Evolutionary conservation across 2,113 vertebrate species (phyloP).

Genomic region (Percina caprodes): DNA sequence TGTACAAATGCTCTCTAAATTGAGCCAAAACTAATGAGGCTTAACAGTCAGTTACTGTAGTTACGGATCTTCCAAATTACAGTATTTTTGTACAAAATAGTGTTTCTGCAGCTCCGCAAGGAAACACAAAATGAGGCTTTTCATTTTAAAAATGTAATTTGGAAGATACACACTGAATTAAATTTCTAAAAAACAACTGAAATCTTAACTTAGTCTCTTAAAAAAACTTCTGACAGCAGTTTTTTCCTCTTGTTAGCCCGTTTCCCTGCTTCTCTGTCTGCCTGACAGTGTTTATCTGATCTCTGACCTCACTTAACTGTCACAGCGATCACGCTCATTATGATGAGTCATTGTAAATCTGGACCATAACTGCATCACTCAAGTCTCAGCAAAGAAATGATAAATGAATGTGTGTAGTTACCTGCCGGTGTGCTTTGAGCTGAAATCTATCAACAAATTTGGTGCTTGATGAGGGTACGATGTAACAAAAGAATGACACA

Average conservation of each 20-base stretch:
- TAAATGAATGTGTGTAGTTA: conserved; percentile 9
- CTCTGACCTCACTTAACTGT: background rate
- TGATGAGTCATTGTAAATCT: conserved; percentile 13
- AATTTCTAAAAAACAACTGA: no score
- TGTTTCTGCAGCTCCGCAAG: background rate
- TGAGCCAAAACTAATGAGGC: background rate
- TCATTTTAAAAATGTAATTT: no score
- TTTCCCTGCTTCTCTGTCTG: background rate
- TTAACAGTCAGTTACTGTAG: background rate
- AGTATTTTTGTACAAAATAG: background rate
- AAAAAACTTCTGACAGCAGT: conserved; percentile 14
- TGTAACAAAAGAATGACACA: background rate
- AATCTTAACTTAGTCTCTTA: no score
- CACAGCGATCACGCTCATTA: background rate
- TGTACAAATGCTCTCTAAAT: background rate
- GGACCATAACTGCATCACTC: background rate
- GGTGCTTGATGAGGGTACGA: background rate
- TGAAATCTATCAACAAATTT: background rate
- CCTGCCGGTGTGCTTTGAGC: background rate
- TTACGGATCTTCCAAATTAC: background rate
- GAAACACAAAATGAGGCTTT: no score
- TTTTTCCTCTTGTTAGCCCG: background rate
- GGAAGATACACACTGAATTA: no score
- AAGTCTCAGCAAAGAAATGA: background rate
- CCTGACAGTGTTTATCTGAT: conserved; percentile 12